Evolutionary conservation across 2,797 vertebrate species (phyloP).

Genomic region (Spea hammondii): DNA sequence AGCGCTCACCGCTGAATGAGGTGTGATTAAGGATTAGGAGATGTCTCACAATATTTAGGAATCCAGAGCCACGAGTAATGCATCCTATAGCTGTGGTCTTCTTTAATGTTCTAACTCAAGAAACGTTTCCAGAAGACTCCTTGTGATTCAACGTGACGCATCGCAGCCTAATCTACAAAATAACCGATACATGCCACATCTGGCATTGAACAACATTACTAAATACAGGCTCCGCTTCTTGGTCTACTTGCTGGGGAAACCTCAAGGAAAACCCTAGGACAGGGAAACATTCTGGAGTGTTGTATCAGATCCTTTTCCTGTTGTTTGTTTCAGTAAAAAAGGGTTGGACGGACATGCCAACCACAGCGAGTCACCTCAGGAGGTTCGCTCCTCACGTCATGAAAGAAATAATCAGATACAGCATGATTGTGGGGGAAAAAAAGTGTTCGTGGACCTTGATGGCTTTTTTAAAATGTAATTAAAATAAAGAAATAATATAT

Average conservation of each 20-base stretch:
- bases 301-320: constrained; percentile 25
- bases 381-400: background rate
- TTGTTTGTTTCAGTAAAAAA: constrained; percentile 5
- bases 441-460: no score
- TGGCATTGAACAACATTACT: background rate
- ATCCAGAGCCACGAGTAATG: background rate
- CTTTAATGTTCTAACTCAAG: no score
- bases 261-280: background rate
- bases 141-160: background rate
- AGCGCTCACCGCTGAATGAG: background rate
- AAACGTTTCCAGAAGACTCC: background rate
- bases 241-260: background rate
- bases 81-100: background rate
- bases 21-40: background rate
- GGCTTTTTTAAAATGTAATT: no score
- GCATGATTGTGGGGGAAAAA: no score
- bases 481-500: no score
- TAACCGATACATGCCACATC: background rate
- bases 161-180: background rate
- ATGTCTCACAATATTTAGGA: background rate
- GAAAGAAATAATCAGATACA: background rate
- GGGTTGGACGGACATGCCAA: background rate
- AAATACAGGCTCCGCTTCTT: background rate
- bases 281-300: background rate
- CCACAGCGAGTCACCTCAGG: background rate